These are phyloP conservation scores for Callopanchax toddi DNA, from an alignment of 2,113 vertebrate genomes.

Conservation along the genomic window DNA sequence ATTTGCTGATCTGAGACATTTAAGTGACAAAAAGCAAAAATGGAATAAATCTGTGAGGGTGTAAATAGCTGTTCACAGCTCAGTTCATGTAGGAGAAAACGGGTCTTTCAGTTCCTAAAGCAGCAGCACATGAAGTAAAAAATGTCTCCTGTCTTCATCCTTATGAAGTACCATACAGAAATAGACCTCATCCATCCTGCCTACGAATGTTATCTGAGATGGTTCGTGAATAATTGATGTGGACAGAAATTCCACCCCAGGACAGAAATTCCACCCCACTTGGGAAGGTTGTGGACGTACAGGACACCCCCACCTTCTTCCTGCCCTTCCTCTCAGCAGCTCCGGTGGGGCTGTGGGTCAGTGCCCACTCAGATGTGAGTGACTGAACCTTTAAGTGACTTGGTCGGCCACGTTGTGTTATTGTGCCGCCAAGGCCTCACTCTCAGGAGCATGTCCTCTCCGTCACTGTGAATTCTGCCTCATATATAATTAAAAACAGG, in stretches of 20 bases:
- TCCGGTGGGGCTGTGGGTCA: slow-evolving; percentile 48
- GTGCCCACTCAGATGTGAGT: slow-evolving; percentile 59
- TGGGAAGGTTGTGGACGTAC: slow-evolving; percentile 63
- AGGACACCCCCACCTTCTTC: slow-evolving; percentile 57
- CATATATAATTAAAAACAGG: slow-evolving; percentile 72
- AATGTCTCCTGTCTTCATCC: slow-evolving; percentile 73
- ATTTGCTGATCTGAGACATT: too few species aligned
- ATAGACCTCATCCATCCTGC: slow-evolving; percentile 77
- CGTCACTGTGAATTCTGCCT: slow-evolving; percentile 62
- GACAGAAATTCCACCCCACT: slow-evolving; percentile 76
- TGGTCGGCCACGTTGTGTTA: slow-evolving; percentile 64
- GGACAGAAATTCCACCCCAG: slow-evolving; percentile 74
- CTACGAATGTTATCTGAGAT: slow-evolving; percentile 75
- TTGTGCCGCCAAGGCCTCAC: slow-evolving; percentile 35
- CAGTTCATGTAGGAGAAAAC: slow-evolving; percentile 31
- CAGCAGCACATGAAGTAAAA: slow-evolving; percentile 67
- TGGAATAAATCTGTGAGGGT: too few species aligned
- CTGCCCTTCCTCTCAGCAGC: slow-evolving; percentile 47
- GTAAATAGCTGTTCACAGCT: too few species aligned
- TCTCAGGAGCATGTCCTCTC: slow-evolving; percentile 45
- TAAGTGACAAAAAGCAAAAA: too few species aligned
- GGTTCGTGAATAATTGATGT: slow-evolving; percentile 78
- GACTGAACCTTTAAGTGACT: slow-evolving; percentile 60
- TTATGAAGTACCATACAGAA: slow-evolving; percentile 79
- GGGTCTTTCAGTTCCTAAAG: slow-evolving; percentile 61